These are phyloP conservation scores for Taeniopygia guttata DNA, from an alignment of 2,797 vertebrate species.

Conservation along the genomic window DNA sequence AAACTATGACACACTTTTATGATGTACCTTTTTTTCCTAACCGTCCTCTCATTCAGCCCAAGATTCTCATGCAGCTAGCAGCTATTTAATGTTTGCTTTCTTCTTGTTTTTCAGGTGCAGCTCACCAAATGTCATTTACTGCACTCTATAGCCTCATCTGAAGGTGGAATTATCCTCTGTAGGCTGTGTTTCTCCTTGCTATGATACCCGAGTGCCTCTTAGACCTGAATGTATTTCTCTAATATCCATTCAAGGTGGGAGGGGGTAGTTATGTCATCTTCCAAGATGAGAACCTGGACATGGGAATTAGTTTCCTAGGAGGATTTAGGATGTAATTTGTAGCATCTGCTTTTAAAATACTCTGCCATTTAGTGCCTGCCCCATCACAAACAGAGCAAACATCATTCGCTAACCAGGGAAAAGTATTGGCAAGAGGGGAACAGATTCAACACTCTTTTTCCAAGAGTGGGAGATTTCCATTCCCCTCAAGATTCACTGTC, in stretches of 20 bases:
- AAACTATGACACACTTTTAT: neutral
- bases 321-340: neutral
- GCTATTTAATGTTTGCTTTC: neutral
- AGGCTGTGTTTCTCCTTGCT: neutral
- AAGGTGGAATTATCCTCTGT: neutral
- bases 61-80: neutral
- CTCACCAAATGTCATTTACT: neutral
- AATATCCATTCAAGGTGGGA: neutral
- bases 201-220: neutral
- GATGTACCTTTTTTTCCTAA: neutral
- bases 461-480: neutral
- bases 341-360: neutral
- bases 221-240: neutral
- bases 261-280: neutral
- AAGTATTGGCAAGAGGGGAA: neutral
- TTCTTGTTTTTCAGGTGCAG: neutral
- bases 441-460: neutral
- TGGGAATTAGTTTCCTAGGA: neutral
- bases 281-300: neutral
- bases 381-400: neutral
- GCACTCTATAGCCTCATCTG: neutral
- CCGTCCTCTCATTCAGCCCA: neutral
- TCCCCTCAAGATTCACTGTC: neutral
- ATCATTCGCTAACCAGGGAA: neutral
- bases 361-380: neutral